A percentile compares a stretch with the other conserved stretches of the same genome.
Conservation (phyloP, 2,888 invertebrate genomes). For the Xestobium rufovillosum region DNA sequence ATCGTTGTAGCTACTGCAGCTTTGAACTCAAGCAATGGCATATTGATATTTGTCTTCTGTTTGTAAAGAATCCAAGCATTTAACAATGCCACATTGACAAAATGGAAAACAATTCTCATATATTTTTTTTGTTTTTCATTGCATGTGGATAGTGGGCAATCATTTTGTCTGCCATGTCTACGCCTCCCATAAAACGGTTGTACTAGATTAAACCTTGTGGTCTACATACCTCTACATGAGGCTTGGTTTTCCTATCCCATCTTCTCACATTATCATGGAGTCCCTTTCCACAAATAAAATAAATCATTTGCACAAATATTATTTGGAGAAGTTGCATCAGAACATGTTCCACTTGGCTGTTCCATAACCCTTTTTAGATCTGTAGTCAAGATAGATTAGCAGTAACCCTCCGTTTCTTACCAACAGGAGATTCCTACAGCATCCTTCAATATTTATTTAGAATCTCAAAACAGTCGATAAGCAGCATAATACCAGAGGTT, state of each 20-base stretch:
- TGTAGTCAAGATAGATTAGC: too few species aligned
- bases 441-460: too few species aligned
- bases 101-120: constrained; percentile 14
- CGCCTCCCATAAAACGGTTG: constrained; percentile 13
- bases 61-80: constrained; percentile 11
- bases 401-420: too few species aligned
- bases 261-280: constrained; percentile 13
- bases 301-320: too few species aligned
- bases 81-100: too few species aligned
- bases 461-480: too few species aligned
- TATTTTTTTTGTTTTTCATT: constrained; percentile 16
- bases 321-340: constrained; percentile 14
- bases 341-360: constrained; percentile 15
- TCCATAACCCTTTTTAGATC: too few species aligned
- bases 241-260: constrained; percentile 18
- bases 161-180: constrained; percentile 15
- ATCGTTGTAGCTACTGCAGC: constrained; percentile 14
- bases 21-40: constrained; percentile 15
- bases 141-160: constrained; percentile 16
- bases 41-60: constrained; percentile 13
- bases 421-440: too few species aligned
- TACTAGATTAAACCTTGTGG: constrained; percentile 12
- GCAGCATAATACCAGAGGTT: too few species aligned
- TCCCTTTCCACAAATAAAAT: too few species aligned
- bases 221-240: constrained; percentile 9